These are phyloP conservation scores for Hypotaenidia philippensis DNA, from an alignment of 2,797 vertebrate genomes.

Conservation along the genomic window DNA sequence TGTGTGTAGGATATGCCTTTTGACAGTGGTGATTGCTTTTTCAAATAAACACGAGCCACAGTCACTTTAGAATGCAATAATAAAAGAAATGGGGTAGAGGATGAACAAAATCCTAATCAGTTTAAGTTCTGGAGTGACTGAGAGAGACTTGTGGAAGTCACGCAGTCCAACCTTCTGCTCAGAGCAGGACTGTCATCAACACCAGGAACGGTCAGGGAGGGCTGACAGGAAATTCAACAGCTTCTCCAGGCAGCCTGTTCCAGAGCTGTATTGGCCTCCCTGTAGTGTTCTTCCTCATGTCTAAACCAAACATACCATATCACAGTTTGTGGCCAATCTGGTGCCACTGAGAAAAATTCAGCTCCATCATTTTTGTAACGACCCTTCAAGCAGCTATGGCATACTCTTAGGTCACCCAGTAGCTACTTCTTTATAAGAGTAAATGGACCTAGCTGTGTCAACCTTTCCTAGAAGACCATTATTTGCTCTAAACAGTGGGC, in stretches of 20 bases:
- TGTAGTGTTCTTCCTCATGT: accelerated
- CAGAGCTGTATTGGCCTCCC: not conserved
- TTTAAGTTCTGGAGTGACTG: not conserved
- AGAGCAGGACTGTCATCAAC: not conserved
- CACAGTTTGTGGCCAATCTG: not conserved
- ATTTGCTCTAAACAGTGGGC: not conserved
- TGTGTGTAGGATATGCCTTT: not conserved
- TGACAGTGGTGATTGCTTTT: not conserved
- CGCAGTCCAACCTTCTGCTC: not conserved
- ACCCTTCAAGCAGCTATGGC: not conserved
- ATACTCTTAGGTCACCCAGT: not conserved
- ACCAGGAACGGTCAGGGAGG: not conserved
- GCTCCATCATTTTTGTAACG: not conserved
- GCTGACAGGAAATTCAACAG: not conserved
- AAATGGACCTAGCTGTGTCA: not conserved
- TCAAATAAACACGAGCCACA: not conserved
- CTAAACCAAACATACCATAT: not conserved
- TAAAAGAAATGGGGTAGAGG: not conserved
- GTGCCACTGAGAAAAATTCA: not conserved
- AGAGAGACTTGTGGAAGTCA: not conserved
- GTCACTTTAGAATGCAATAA: not conserved
- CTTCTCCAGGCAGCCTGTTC: not conserved
- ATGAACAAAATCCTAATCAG: not conserved
- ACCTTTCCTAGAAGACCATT: not conserved
- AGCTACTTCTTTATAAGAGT: not conserved